Evolutionary conservation across 1,140 invertebrate genomes (phyloP), one percentile per base, ranked within the genome.

Genomic region (Drosophila obscura): DNA sequence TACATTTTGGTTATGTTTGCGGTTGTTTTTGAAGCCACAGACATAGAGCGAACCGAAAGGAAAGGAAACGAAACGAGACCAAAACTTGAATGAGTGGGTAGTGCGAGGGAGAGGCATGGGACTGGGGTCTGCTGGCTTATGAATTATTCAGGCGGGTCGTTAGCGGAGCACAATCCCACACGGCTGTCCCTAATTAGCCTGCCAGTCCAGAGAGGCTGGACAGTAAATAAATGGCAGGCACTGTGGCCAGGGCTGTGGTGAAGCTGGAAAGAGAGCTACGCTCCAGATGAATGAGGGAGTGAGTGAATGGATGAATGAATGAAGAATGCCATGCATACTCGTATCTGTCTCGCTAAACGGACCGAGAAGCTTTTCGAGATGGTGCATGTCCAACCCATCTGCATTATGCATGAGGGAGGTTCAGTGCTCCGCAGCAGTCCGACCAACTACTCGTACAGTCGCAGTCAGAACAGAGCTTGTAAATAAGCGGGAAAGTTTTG

Each of bases 381-480:
- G 73, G 57, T 84, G 61, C 74, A 66, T 66, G 73, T 67, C 59
- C 61, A 50, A 49, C 41, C 11, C 24, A 61, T 39, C 53, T 85
- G 77, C 74, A 85, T 85, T 82, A 82, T 85, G 74, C 82, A 85
- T 82, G 83, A 87, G 73, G 66, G 74, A 87, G 73, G 66, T 68
- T 68, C 63, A 73, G 48, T 84, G 80, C 81, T 60, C 74, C 48
- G 28, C 53, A 62, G 49, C 41, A 53, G 48, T 31, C 31, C 48
- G 24, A 39, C 9, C 35, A 39, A 39, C 31, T 15, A 64, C n/a
- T 49, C 45, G 19, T 16, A 6, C 19, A 57, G 58, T 39, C 11
- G 45, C 48, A 44, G 55, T 76, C 50, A 39, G 35, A 11, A 1
- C 31, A 35, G 31, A 13, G 35, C 41, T 48, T 68, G 81, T 64